These are phyloP conservation scores for Fringilla coelebs DNA, from an alignment of 2,797 vertebrate genomes.

Conservation along the genomic window DNA sequence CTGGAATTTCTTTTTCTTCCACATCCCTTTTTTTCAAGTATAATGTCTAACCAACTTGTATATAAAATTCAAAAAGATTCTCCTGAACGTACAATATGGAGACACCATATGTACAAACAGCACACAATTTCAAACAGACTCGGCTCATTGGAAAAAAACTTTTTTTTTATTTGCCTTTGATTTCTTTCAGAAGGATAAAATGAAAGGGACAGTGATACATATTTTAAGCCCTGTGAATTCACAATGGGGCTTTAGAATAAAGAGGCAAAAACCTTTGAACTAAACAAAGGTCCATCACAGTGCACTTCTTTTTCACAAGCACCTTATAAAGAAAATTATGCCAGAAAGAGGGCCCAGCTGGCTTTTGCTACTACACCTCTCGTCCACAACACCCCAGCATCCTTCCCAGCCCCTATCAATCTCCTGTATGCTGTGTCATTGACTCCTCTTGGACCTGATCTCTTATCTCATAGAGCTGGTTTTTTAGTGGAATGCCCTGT, in stretches of 20 bases:
- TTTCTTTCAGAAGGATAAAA: conserved; percentile 93
- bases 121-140: conserved; percentile 87
- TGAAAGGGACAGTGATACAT: conserved; percentile 99
- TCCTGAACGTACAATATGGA: conserved; percentile 76
- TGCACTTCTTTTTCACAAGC: conserved; percentile 86
- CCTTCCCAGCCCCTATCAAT: conserved; percentile 61
- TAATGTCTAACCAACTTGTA: conserved; percentile 34
- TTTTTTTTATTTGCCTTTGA: conserved; percentile 86
- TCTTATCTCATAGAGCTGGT: conserved; percentile 69
- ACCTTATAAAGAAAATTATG: conserved; percentile 84
- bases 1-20: not conserved
- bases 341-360: conserved; percentile 74
- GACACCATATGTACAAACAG: conserved; percentile 80
- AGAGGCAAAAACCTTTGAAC: conserved; percentile 99
- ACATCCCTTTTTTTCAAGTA: not conserved
- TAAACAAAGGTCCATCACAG: conserved; percentile 95
- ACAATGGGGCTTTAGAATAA: conserved; percentile 98
- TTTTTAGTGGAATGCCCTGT: conserved; percentile 75
- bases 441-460: conserved; percentile 71
- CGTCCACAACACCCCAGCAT: conserved; percentile 41
- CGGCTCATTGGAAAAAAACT: conserved; percentile 76
- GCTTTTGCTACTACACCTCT: conserved; percentile 71
- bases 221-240: conserved; percentile 96
- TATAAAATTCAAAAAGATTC: conserved; percentile 56
- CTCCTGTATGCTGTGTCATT: conserved; percentile 47